Conservation (phyloP, 1,140 invertebrate species). For the Zeugodacus cucurbitae region DNA sequence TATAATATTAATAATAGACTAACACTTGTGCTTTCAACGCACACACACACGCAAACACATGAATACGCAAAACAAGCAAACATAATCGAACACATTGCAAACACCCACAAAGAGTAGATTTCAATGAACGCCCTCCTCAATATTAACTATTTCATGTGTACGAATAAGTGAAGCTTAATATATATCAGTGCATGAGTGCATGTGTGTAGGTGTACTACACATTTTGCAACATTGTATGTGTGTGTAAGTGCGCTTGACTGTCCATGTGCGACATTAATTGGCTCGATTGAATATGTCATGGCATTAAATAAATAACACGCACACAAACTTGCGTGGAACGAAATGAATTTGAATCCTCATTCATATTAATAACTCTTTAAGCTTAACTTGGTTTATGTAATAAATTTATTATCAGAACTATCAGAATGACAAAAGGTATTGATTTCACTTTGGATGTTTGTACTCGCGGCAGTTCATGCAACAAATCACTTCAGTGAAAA, state of each 20-base stretch:
- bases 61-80: not conserved
- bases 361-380: not conserved
- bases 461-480: too few relatives aligned
- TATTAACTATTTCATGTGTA: not conserved
- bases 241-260: constrained; percentile 43
- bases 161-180: not conserved
- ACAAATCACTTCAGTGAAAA: too few relatives aligned
- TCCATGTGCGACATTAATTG: constrained; percentile 59
- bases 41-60: constrained; percentile 43
- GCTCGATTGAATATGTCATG: constrained; percentile 65
- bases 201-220: not conserved
- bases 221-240: constrained; percentile 46
- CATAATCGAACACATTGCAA: not conserved
- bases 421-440: too few relatives aligned
- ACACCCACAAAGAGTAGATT: constrained; percentile 8
- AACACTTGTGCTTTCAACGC: constrained; percentile 55
- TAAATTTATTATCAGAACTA: too few relatives aligned
- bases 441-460: too few relatives aligned
- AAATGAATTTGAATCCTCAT: not conserved
- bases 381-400: not conserved
- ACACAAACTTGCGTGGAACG: not conserved
- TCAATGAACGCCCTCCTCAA: not conserved
- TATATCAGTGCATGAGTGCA: not conserved
- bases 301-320: constrained; percentile 53
- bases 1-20: constrained; percentile 64